These are phyloP conservation scores for Gnathonemus longibarbis DNA, from an alignment of 2,113 vertebrate species.

Conservation along the genomic window DNA sequence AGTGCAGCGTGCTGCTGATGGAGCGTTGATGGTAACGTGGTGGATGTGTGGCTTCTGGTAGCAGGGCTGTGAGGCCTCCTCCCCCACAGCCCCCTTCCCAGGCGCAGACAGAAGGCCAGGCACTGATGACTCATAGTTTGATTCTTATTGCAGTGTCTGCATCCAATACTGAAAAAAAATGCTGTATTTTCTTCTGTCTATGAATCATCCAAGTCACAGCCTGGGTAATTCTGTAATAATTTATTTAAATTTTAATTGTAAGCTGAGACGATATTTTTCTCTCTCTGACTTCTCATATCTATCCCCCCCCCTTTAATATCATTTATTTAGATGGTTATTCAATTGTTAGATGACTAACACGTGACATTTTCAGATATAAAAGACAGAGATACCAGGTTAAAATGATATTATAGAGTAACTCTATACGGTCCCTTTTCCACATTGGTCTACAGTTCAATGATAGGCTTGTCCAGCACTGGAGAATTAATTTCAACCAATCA, in stretches of 20 bases:
- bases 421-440: not conserved
- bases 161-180: slow-evolving; percentile 44
- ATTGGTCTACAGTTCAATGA: not conserved
- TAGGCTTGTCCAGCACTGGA: not conserved
- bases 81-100: not conserved
- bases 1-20: not conserved
- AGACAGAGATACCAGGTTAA: not conserved
- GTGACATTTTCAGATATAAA: not conserved
- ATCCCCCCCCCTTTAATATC: not conserved
- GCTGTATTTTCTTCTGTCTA: slow-evolving; percentile 32
- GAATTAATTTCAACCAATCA: not conserved
- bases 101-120: slow-evolving; percentile 20
- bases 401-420: not conserved
- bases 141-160: slow-evolving; percentile 47
- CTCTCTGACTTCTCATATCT: not conserved
- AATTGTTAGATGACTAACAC: not conserved
- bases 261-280: not conserved
- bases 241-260: not conserved
- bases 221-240: not conserved
- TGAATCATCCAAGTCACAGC: slow-evolving; percentile 35
- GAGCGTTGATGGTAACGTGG: not conserved
- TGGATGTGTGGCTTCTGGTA: not conserved
- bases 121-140: slow-evolving; percentile 59
- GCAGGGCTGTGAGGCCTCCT: not conserved
- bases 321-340: not conserved